These are phyloP conservation scores for Pseudomyrmex flavicornis DNA, from an alignment of 1,140 invertebrate species.

Conservation along the genomic window DNA sequence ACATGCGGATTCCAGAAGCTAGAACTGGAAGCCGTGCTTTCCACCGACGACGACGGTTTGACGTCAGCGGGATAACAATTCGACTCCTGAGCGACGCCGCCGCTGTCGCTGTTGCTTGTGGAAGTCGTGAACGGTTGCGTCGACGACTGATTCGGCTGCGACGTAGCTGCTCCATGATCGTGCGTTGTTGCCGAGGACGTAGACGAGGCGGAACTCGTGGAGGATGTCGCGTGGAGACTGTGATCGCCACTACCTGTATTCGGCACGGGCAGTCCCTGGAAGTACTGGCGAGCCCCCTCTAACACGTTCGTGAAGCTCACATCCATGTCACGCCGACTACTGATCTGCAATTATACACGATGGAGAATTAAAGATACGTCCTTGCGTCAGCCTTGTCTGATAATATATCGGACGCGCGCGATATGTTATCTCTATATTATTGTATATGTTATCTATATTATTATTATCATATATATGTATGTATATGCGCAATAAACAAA, in stretches of 20 bases:
- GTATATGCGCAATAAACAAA: too few relatives aligned
- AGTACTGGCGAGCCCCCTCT: constrained; percentile 92
- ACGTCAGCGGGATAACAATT: constrained; percentile 65
- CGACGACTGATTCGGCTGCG: constrained; percentile 65
- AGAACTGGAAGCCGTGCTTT: constrained; percentile 51
- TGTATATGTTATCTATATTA: too few relatives aligned
- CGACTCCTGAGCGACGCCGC: constrained; percentile 69
- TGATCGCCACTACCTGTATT: constrained; percentile 84
- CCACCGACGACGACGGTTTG: constrained; percentile 63
- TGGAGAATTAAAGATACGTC: background rate
- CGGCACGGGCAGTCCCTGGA: constrained; percentile 90
- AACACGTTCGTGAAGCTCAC: constrained; percentile 91
- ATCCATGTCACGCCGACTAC: constrained; percentile 89
- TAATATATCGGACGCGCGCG: too few relatives aligned
- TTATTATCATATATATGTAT: too few relatives aligned
- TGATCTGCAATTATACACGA: constrained; percentile 75
- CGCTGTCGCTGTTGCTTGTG: constrained; percentile 51
- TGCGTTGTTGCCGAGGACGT: constrained; percentile 79
- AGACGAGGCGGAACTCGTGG: constrained; percentile 80
- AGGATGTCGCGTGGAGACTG: constrained; percentile 79
- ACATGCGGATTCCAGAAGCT: constrained; percentile 79
- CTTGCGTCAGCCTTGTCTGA: too few relatives aligned
- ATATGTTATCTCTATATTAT: background rate
- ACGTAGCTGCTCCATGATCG: constrained; percentile 70
- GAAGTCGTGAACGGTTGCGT: constrained; percentile 76